Base-by-base conservation (phyloP, 92 coral and sea anemone genomes). In the Heliopora coerulea region DNA sequence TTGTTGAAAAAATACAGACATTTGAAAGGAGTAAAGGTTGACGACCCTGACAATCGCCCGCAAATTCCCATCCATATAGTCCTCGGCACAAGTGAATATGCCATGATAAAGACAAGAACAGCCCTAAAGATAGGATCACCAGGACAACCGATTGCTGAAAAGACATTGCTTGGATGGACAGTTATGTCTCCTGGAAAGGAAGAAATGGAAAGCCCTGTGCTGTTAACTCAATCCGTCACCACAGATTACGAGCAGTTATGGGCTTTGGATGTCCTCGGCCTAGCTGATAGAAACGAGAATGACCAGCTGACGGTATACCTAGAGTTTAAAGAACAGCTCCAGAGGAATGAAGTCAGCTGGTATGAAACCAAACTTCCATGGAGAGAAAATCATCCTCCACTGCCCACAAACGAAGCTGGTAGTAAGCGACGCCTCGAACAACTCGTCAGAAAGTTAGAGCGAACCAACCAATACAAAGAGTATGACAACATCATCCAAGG, bases 311-410 rank as follows among this genome's bases (percentile, higher is more conserved):
- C 79, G 54, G 87, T 83, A 12, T 65, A 86, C 42, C 58, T 59
- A 25, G 85, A 83, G 73, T 86, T 86, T 67, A 77, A 58, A 8
- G 85, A 79, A 73, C 89, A 86, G 62, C 90, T 86, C 32, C 78
- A 60, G 17, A 59, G 80, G 73, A 67, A 78, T 31, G 79, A 76
- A 59, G 90, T 80, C 1, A 84, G 85, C 39, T 86, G 85, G 79
- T 86, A 79, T 42, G 90, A 79, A 58, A 61, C 75, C 1, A 57
- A 72, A 44, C 81, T 86, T 27, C 87, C 87, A n/a, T 86, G 87
- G 77, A 79, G 77, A 68, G 82, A 79, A 37, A 80, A 78, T 58
- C 81, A 62, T 39, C 82, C 83, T 76, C 86, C 72, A 27, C 72
- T 65, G 12, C 72, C 66, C 30, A 60, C 66, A 11, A 30, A 60